Evolutionary conservation across 2,797 vertebrate genomes (phyloP).

Genomic region (Hydrocynus forskahlii): DNA sequence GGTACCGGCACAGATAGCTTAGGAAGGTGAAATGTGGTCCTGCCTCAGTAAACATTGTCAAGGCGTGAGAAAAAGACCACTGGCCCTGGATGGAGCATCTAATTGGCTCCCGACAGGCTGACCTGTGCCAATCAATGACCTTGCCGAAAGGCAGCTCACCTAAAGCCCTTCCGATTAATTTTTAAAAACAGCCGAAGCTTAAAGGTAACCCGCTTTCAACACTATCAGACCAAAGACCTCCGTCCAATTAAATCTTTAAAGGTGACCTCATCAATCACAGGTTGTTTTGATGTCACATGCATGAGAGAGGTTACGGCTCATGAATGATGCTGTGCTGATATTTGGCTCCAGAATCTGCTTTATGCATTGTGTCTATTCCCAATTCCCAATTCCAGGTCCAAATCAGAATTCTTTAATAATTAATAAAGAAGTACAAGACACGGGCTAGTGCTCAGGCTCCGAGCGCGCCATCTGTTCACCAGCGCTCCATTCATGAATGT

Average conservation of each 20-base stretch:
- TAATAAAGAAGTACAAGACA: constrained; percentile 19
- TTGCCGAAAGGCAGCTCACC: constrained; percentile 67
- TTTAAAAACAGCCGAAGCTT: constrained; percentile 48
- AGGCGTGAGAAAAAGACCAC: constrained; percentile 49
- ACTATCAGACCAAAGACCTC: constrained; percentile 50
- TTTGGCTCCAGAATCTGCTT: constrained; percentile 19
- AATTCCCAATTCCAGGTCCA: neutral
- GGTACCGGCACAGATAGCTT: neutral
- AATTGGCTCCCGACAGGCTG: constrained; percentile 81
- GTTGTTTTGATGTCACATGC: constrained; percentile 24
- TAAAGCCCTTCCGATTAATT: constrained; percentile 64
- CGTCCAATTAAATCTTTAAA: constrained; percentile 55
- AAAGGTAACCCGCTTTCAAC: constrained; percentile 28
- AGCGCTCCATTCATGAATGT: constrained; percentile 47
- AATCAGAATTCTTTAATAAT: constrained; percentile 35
- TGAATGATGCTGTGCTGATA: constrained; percentile 6
- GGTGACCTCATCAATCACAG: constrained; percentile 43
- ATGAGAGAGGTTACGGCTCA: neutral
- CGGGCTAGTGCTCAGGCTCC: neutral
- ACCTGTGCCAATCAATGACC: constrained; percentile 73
- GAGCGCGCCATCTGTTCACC: constrained; percentile 48
- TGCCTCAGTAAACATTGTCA: constrained; percentile 13
- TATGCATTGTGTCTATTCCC: constrained; percentile 3
- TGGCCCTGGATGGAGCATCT: constrained; percentile 59
- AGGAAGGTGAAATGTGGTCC: constrained; percentile 27